A percentile compares a stretch with the other conserved stretches of the same genome.
Conservation (phyloP, 2,888 invertebrate genomes). For the Hoplodrina blanda region DNA sequence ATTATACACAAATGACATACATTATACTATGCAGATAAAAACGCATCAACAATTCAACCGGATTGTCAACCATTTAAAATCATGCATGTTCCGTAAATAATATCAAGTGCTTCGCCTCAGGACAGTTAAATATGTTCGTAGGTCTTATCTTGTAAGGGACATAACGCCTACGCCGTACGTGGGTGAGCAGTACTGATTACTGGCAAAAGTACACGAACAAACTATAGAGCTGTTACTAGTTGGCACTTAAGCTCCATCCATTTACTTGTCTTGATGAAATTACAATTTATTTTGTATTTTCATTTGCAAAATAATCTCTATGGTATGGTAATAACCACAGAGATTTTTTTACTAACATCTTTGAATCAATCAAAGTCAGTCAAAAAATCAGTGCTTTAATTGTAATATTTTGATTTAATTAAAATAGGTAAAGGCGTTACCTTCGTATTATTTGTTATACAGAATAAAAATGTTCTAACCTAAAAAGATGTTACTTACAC, state of each 20-base stretch:
- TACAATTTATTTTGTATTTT: too few relatives aligned
- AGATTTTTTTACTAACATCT: too few relatives aligned
- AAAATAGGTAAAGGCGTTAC: too few relatives aligned
- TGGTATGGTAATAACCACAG: too few relatives aligned
- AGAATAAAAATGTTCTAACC: too few relatives aligned
- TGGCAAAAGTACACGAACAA: slow-evolving; percentile 31
- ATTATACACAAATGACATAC: slow-evolving; percentile 3
- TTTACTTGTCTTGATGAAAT: slow-evolving; percentile 11
- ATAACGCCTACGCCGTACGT: slow-evolving; percentile 50
- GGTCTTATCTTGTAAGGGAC: slow-evolving; percentile 44
- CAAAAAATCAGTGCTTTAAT: too few relatives aligned
- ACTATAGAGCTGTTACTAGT: slow-evolving; percentile 16
- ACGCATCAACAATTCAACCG: neutral
- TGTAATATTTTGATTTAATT: too few relatives aligned
- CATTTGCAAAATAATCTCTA: too few relatives aligned
- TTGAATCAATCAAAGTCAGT: too few relatives aligned
- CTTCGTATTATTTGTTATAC: too few relatives aligned
- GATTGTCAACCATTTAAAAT: slow-evolving; percentile 27
- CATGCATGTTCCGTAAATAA: slow-evolving; percentile 40
- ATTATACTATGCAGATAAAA: slow-evolving; percentile 5
- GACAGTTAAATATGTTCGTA: slow-evolving; percentile 53
- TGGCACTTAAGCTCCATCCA: slow-evolving; percentile 26
- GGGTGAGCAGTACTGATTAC: slow-evolving; percentile 59
- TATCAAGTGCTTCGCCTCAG: slow-evolving; percentile 36
- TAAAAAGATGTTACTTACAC: too few relatives aligned